Evolutionary conservation across 2,113 vertebrate genomes (phyloP).

Genomic region (Eidolon helvum): DNA sequence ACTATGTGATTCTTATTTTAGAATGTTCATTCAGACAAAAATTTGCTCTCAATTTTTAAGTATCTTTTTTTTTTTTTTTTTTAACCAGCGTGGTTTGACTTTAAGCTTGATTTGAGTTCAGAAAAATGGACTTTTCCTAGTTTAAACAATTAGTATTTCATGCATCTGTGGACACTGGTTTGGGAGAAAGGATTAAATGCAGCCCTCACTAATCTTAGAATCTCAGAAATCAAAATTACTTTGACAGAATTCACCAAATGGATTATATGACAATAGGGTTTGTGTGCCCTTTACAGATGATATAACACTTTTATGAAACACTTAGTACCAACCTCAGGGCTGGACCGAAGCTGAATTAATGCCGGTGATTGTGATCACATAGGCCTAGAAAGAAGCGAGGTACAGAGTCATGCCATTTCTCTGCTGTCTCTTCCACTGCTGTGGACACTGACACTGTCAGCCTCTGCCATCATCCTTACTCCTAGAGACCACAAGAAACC

Average conservation of each 20-base stretch:
- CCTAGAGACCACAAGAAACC: not conserved
- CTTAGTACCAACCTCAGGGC: not conserved
- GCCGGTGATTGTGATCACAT: not conserved
- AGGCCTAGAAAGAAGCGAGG: rapidly evolving
- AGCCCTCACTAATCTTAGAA: not conserved
- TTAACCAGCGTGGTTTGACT: not conserved
- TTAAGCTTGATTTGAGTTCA: not conserved
- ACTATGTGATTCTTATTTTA: not conserved
- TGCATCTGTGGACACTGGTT: not conserved
- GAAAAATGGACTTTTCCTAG: not conserved
- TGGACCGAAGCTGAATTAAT: not conserved
- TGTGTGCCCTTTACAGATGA: not conserved
- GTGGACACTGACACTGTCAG: not conserved
- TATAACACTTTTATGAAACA: not conserved
- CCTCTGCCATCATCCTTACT: not conserved
- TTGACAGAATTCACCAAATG: not conserved
- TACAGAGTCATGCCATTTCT: not conserved
- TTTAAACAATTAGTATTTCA: not conserved
- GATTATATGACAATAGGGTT: not conserved
- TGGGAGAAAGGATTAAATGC: not conserved
- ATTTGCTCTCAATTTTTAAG: not conserved
- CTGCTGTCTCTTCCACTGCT: rapidly evolving
- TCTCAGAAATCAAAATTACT: constrained; percentile 37
- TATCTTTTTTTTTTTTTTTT: not conserved
- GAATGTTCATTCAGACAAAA: not conserved